These are phyloP conservation scores for Panonychus citri DNA, from an alignment of 1,140 invertebrate species.

Conservation along the genomic window DNA sequence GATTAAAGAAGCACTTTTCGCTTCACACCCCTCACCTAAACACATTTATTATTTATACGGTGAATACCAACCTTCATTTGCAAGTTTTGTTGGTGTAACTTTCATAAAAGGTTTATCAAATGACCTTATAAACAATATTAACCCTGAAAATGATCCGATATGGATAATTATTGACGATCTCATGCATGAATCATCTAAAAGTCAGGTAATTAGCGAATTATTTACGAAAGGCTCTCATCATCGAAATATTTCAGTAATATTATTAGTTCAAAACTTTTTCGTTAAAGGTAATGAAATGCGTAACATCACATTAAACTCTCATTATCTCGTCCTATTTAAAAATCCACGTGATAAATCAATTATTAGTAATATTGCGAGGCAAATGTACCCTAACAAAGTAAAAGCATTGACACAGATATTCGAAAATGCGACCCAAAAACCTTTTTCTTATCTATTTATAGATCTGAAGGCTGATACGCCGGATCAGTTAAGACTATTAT, in stretches of 20 bases:
- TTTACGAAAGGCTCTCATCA: neutral
- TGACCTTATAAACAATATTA: neutral
- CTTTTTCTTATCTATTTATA: neutral
- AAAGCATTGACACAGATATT: neutral
- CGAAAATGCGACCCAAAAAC: neutral
- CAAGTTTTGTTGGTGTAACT: neutral
- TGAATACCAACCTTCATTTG: neutral
- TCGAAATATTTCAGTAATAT: neutral
- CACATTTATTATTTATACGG: neutral
- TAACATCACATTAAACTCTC: neutral
- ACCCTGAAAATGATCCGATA: conserved; percentile 1
- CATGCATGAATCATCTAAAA: conserved; percentile 2
- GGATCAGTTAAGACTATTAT: neutral
- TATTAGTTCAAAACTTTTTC: neutral
- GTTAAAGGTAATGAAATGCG: neutral
- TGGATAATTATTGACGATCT: conserved; percentile 1
- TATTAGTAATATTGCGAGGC: neutral
- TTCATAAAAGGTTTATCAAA: neutral
- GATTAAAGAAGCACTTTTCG: too few species aligned
- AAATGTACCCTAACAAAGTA: neutral
- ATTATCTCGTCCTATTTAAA: neutral
- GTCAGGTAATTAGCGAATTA: neutral
- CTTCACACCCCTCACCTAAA: neutral
- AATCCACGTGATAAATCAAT: neutral
- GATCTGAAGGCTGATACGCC: neutral